phyloP scores from a whole-genome alignment of 1,140 invertebrate genomes.

The Eumaeus atala region DNA sequence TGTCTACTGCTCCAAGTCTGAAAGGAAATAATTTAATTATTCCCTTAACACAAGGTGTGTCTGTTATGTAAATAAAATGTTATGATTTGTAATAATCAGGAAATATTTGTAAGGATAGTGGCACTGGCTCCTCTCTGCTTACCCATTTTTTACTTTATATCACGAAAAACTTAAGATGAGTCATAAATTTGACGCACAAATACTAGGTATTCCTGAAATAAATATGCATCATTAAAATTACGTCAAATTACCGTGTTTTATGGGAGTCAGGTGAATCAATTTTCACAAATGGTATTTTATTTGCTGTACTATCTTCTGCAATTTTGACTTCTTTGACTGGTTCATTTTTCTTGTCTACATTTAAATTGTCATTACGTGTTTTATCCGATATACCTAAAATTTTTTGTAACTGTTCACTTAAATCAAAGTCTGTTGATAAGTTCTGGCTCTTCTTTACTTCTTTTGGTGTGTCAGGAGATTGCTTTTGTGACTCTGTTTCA shows the following conservation, averaged over 20 bases:
- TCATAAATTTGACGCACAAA: too few relatives aligned
- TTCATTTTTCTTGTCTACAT: constrained; percentile 52
- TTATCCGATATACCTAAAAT: constrained; percentile 71
- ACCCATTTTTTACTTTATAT: too few relatives aligned
- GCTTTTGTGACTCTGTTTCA: constrained; percentile 58
- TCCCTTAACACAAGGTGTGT: too few relatives aligned
- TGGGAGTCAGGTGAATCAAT: constrained; percentile 68
- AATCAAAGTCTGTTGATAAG: constrained; percentile 68
- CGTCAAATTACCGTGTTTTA: constrained; percentile 48
- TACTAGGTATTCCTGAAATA: too few relatives aligned
- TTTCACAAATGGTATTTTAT: constrained; percentile 66
- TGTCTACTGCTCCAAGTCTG: constrained; percentile 64
- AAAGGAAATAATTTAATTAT: constrained; percentile 11
- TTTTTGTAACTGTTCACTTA: constrained; percentile 70
- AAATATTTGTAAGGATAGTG: not conserved
- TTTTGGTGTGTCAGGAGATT: constrained; percentile 59
- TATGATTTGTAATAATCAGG: too few relatives aligned
- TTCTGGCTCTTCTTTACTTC: constrained; percentile 71
- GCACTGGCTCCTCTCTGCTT: not conserved
- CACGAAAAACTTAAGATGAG: too few relatives aligned
- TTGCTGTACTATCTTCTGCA: constrained; percentile 42
- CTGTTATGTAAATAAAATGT: too few relatives aligned
- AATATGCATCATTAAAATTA: constrained; percentile 18
- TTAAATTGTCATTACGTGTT: constrained; percentile 39
- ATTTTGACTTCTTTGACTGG: constrained; percentile 57